These are phyloP conservation scores for Ornithorhynchus anatinus DNA, from an alignment of 2,113 vertebrate genomes.

Conservation along the genomic window DNA sequence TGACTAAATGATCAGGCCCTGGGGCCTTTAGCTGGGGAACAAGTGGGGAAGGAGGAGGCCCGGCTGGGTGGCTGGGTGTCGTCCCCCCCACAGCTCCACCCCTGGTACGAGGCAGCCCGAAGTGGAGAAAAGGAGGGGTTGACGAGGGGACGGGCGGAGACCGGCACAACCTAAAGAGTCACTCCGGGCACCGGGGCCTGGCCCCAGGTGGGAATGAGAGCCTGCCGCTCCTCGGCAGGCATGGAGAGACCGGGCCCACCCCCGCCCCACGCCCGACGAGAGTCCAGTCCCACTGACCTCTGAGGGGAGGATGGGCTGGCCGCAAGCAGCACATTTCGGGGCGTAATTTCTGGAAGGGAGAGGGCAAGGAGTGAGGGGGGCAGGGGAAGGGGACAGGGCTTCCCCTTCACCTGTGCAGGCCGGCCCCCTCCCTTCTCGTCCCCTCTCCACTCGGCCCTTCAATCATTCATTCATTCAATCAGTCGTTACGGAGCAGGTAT, in stretches of 20 bases:
- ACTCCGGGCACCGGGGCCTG: too few species aligned
- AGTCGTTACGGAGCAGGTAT: too few species aligned
- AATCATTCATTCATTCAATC: too few species aligned
- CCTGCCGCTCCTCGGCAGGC: too few species aligned
- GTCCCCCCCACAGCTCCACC: background rate
- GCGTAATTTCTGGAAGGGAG: conserved; percentile 79
- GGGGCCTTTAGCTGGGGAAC: background rate
- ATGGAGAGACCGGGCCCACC: conserved; percentile 7
- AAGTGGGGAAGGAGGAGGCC: background rate
- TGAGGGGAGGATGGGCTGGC: conserved; percentile 85
- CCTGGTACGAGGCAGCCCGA: too few species aligned
- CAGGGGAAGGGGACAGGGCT: background rate
- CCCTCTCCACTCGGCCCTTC: too few species aligned
- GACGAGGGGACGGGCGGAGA: too few species aligned
- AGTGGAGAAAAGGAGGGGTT: too few species aligned
- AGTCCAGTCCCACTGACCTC: conserved; percentile 78
- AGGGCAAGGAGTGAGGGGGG: background rate
- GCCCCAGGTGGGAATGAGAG: too few species aligned
- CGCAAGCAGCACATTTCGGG: conserved; percentile 86
- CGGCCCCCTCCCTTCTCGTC: too few species aligned
- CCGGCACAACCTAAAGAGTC: too few species aligned
- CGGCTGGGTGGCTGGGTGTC: accelerated
- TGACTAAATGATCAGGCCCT: background rate
- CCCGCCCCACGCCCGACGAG: background rate
- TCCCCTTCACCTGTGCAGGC: too few species aligned